phyloP scores from a whole-genome alignment of 1,140 invertebrate genomes.

The Drosophila sechellia region DNA sequence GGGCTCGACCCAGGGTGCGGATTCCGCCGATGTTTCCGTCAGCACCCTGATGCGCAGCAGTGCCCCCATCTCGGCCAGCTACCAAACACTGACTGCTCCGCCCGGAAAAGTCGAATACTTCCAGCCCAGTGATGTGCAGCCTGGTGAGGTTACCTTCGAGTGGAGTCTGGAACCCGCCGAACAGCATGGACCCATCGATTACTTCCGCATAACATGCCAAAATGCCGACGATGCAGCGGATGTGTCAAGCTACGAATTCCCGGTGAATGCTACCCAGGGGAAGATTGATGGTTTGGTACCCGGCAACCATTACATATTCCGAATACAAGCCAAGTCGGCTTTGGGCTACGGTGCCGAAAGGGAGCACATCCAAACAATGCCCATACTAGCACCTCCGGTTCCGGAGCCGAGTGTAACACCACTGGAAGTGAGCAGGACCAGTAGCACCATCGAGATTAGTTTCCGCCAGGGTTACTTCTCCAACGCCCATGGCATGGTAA shows the following conservation, averaged over 20 bases:
- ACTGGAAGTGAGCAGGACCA: constrained; percentile 90
- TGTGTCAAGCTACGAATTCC: constrained; percentile 87
- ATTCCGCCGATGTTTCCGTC: constrained; percentile 19
- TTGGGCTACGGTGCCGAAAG: constrained; percentile 92
- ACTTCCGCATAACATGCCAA: constrained; percentile 91
- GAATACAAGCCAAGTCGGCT: constrained; percentile 94
- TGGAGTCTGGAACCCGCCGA: constrained; percentile 91
- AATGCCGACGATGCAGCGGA: constrained; percentile 88
- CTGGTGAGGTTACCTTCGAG: constrained; percentile 91
- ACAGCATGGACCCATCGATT: constrained; percentile 92
- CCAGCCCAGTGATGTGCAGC: constrained; percentile 90
- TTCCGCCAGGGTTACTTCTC: constrained; percentile 96
- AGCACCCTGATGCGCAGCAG: constrained; percentile 89
- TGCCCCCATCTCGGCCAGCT: constrained; percentile 91
- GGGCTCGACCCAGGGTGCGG: constrained; percentile 87
- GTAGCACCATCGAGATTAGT: constrained; percentile 92
- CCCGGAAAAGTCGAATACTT: constrained; percentile 92
- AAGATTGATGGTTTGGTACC: constrained; percentile 90
- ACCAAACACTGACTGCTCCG: constrained; percentile 92
- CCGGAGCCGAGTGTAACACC: constrained; percentile 91
- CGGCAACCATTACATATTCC: constrained; percentile 92
- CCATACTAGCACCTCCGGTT: constrained; percentile 92
- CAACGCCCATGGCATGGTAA: constrained; percentile 93
- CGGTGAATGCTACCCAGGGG: constrained; percentile 88
- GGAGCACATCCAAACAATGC: constrained; percentile 91